Conservation (phyloP, 2,797 vertebrate genomes). For the Semotilus atromaculatus region DNA sequence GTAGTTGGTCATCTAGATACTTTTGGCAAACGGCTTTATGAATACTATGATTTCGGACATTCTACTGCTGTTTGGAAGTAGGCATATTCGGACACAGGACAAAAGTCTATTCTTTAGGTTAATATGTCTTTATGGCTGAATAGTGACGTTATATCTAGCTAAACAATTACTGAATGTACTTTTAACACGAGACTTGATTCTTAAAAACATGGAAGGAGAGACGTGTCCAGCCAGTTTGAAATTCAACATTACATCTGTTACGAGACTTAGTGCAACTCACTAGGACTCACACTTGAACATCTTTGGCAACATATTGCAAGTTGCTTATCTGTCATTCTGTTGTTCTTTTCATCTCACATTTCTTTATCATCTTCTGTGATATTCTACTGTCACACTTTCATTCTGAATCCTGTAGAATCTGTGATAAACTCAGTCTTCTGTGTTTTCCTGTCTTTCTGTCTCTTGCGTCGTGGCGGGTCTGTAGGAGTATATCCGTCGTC, state of each 20-base stretch:
- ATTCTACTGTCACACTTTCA: slow-evolving; percentile 5
- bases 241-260: not conserved
- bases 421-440: slow-evolving; percentile 29
- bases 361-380: not conserved
- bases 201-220: not conserved
- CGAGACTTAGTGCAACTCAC: not conserved
- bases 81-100: not conserved
- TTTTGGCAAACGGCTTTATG: not conserved
- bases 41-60: not conserved
- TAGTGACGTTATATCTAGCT: not conserved
- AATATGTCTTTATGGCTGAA: not conserved
- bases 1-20: not conserved
- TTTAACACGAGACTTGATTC: not conserved
- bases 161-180: not conserved
- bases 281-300: not conserved
- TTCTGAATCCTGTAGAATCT: slow-evolving; percentile 53
- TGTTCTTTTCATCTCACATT: not conserved
- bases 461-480: slow-evolving; percentile 70
- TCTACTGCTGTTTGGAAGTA: not conserved
- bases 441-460: slow-evolving; percentile 17
- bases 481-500: slow-evolving; percentile 99
- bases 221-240: not conserved
- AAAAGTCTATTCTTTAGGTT: not conserved
- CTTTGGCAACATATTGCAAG: not conserved
- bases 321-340: not conserved